Percentiles rank a stretch among this genome's conserved stretches.
These are phyloP conservation scores for Hoplias malabaricus DNA, from an alignment of 2,113 vertebrate species.

Conservation along the genomic window DNA sequence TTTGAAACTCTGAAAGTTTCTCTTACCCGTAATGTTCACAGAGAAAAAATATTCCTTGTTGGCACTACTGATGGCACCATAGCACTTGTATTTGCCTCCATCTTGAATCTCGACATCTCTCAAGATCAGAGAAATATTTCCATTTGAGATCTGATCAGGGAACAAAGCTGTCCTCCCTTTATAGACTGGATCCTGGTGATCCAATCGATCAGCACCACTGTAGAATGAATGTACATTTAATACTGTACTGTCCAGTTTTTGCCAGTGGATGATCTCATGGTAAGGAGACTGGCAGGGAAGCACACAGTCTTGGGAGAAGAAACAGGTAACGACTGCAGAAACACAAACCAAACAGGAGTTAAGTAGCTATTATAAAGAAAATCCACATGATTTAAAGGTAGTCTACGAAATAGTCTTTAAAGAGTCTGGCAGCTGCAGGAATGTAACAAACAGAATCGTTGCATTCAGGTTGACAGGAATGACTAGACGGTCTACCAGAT, in stretches of 20 bases:
- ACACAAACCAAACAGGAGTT: background rate
- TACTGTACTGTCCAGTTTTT: background rate
- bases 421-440: no score
- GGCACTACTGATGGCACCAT: slow-evolving; percentile 44
- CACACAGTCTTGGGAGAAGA: slow-evolving; percentile 53
- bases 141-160: slow-evolving; percentile 47
- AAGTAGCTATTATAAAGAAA: background rate
- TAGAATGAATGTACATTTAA: slow-evolving; percentile 69
- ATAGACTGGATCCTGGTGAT: slow-evolving; percentile 40
- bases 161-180: slow-evolving; percentile 66
- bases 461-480: no score
- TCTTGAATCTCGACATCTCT: slow-evolving; percentile 49
- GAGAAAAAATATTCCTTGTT: slow-evolving; percentile 28
- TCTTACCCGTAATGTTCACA: slow-evolving; percentile 56
- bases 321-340: slow-evolving; percentile 33
- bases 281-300: slow-evolving; percentile 66
- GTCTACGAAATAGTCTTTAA: no score
- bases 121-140: slow-evolving; percentile 72
- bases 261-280: slow-evolving; percentile 73
- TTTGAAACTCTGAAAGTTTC: no score
- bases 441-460: no score
- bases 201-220: slow-evolving; percentile 46
- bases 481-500: no score
- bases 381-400: no score
- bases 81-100: slow-evolving; percentile 68